These are phyloP conservation scores for Crioceris asparagi DNA, from an alignment of 2,888 invertebrate genomes.

Conservation along the genomic window DNA sequence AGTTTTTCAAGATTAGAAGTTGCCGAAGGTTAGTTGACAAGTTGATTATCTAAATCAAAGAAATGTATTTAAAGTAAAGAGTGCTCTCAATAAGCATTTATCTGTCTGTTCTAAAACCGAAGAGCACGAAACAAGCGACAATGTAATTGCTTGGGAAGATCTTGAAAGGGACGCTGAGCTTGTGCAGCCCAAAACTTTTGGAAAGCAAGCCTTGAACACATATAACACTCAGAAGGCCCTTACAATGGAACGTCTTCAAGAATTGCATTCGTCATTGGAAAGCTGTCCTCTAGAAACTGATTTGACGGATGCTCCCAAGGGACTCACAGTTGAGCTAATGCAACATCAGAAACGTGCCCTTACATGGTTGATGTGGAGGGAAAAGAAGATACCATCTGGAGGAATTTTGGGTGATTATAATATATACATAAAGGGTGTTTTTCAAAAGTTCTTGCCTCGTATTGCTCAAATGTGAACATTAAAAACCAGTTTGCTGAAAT, in stretches of 20 bases:
- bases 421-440: too few relatives aligned
- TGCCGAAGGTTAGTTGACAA: too few relatives aligned
- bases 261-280: constrained; percentile 58
- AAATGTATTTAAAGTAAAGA: too few relatives aligned
- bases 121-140: background rate
- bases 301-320: constrained; percentile 48
- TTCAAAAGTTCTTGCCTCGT: too few relatives aligned
- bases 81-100: too few relatives aligned
- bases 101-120: too few relatives aligned
- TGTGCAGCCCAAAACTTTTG: constrained; percentile 48
- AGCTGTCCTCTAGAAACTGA: constrained; percentile 54
- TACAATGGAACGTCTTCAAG: constrained; percentile 60
- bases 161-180: constrained; percentile 42
- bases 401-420: constrained; percentile 80
- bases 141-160: constrained; percentile 40
- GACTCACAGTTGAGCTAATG: constrained; percentile 59
- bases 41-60: too few relatives aligned
- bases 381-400: constrained; percentile 72
- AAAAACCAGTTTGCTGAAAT: too few relatives aligned
- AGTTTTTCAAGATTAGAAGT: too few relatives aligned
- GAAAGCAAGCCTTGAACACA: constrained; percentile 54
- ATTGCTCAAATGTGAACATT: too few relatives aligned
- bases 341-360: constrained; percentile 77
- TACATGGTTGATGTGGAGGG: constrained; percentile 78
- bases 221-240: constrained; percentile 56